Percentiles rank a stretch among this genome's conserved stretches.
Conservation (phyloP, 2,888 invertebrate genomes). For the Diogma glabrata region DNA sequence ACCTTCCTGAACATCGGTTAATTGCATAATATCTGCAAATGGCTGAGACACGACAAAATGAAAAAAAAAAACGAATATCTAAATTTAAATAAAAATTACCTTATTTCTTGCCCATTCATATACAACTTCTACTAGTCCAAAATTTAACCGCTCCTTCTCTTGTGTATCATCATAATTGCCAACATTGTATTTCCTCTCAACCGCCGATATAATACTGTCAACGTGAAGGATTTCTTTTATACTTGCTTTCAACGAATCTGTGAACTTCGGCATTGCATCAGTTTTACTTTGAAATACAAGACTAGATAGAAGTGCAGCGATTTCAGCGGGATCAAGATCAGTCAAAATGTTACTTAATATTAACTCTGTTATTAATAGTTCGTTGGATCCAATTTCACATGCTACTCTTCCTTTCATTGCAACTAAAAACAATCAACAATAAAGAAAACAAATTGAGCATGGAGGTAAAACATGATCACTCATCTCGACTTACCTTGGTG, state of each 20-base stretch:
- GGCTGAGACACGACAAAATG: no score
- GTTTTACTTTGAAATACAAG: conserved; percentile 84
- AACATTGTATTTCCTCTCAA: conserved; percentile 38
- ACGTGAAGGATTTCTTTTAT: conserved; percentile 53
- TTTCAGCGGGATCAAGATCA: conserved; percentile 76
- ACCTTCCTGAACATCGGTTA: conserved; percentile 94
- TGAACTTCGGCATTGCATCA: conserved; percentile 45
- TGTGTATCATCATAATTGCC: conserved; percentile 33
- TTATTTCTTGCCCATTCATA: conserved; percentile 92
- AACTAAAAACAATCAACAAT: conserved; percentile 37
- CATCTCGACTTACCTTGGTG: conserved; percentile 50
- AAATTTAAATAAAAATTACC: no score
- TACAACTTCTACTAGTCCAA: conserved; percentile 86
- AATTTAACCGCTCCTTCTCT: conserved; percentile 61
- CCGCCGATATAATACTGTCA: conserved; percentile 39
- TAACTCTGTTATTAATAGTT: conserved; percentile 86
- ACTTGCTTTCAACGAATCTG: conserved; percentile 51
- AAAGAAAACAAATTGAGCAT: conserved; percentile 7
- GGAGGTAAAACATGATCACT: no score
- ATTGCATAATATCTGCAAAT: conserved; percentile 83
- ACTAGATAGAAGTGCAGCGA: conserved; percentile 85
- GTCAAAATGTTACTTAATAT: conserved; percentile 83
- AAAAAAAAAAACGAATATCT: no score
- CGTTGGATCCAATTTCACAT: conserved; percentile 77
- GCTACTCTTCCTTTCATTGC: conserved; percentile 76